Conservation (phyloP, 2,113 vertebrate genomes). For the Alectura lathami region DNA sequence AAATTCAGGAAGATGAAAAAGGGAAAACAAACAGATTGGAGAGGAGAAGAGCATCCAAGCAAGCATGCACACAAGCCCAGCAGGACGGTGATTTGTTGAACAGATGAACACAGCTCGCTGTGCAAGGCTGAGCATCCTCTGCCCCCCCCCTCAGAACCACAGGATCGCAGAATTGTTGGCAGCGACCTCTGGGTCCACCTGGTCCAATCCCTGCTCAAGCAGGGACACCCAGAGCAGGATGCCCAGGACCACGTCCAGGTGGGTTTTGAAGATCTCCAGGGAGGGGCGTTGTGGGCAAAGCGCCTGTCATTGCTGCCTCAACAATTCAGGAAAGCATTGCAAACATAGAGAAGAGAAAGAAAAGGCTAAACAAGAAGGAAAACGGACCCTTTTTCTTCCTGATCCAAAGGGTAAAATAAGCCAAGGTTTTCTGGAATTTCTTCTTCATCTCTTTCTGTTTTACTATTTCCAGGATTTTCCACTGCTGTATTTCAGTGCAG, state of each 20-base stretch:
- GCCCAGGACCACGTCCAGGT: neutral
- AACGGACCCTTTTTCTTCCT: neutral
- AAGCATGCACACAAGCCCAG: neutral
- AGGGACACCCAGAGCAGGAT: neutral
- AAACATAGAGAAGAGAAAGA: neutral
- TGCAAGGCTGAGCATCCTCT: neutral
- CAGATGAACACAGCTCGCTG: neutral
- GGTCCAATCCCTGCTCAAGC: neutral
- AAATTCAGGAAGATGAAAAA: neutral
- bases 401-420: neutral
- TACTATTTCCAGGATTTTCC: neutral
- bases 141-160: neutral
- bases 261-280: neutral
- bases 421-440: neutral
- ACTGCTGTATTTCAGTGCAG: rapidly evolving
- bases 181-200: neutral
- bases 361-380: neutral
- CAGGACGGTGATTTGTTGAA: rapidly evolving
- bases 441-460: neutral
- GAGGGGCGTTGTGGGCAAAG: neutral
- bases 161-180: neutral
- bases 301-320: neutral
- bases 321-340: rapidly evolving
- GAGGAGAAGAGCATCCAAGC: neutral
- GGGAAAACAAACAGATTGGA: neutral